Percentiles rank a stretch among this genome's conserved stretches.
Evolutionary conservation across 2,888 invertebrate genomes (phyloP).

Genomic region (Ormyrus labotus): DNA sequence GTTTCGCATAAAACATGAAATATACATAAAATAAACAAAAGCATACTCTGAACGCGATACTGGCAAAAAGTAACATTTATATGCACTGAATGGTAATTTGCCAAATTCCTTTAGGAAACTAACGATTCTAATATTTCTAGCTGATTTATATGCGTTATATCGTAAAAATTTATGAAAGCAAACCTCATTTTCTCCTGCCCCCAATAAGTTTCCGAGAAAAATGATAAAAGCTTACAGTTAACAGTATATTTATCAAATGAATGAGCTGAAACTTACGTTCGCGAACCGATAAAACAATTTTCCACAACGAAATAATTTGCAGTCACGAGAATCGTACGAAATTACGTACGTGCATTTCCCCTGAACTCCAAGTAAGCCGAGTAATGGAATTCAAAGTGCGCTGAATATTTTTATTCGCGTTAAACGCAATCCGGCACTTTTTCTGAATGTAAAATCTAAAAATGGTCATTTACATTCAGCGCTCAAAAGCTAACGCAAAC

Average conservation of each 20-base stretch:
- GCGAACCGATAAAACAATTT: conserved; percentile 45
- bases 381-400: conserved; percentile 34
- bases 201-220: conserved; percentile 23
- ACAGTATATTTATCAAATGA: conserved; percentile 20
- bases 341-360: background rate
- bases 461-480: too few relatives aligned
- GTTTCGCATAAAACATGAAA: background rate
- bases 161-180: conserved; percentile 3
- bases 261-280: background rate
- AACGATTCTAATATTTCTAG: background rate
- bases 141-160: conserved; percentile 22
- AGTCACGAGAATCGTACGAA: background rate
- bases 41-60: too few relatives aligned
- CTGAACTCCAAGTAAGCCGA: conserved; percentile 13
- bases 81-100: too few relatives aligned
- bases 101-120: background rate
- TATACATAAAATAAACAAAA: background rate
- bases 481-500: too few relatives aligned
- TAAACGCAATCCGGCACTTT: background rate
- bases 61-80: too few relatives aligned
- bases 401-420: conserved; percentile 4
- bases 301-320: background rate
- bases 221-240: background rate
- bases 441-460: too few relatives aligned
- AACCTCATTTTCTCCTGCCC: background rate